Evolutionary conservation across 2,797 vertebrate species (phyloP).

Genomic region (Hypotaenidia okinawae): DNA sequence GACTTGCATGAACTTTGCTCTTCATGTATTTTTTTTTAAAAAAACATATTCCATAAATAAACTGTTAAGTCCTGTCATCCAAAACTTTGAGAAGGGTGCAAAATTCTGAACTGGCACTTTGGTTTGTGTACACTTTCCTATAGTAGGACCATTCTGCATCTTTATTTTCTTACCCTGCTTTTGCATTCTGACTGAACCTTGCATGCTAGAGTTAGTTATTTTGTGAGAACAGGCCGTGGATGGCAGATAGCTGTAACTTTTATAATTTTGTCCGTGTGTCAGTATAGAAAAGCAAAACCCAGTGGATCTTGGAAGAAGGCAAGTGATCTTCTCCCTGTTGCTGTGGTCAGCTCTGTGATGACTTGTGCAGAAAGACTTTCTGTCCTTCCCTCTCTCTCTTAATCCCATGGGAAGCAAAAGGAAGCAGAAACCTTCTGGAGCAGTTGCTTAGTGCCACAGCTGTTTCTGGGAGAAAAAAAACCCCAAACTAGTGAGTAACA

Average conservation of each 20-base stretch:
- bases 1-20: neutral
- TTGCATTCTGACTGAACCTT: neutral
- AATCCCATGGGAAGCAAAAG: neutral
- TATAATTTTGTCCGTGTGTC: rapidly evolving
- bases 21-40: neutral
- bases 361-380: neutral
- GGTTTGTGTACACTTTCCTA: neutral
- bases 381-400: neutral
- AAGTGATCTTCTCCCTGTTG: neutral
- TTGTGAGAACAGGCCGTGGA: neutral
- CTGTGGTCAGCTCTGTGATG: neutral
- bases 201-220: neutral
- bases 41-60: too few relatives aligned
- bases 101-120: neutral
- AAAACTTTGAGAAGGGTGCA: neutral
- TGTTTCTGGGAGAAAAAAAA: neutral
- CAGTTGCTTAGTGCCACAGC: neutral
- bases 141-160: neutral
- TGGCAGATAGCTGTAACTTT: neutral
- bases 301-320: neutral
- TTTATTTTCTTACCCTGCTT: neutral
- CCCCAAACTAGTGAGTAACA: neutral
- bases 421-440: neutral
- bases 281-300: neutral
- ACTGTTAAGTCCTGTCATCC: neutral